phyloP scores from a whole-genome alignment of 2,113 vertebrate species.

The Gallinago media region DNA sequence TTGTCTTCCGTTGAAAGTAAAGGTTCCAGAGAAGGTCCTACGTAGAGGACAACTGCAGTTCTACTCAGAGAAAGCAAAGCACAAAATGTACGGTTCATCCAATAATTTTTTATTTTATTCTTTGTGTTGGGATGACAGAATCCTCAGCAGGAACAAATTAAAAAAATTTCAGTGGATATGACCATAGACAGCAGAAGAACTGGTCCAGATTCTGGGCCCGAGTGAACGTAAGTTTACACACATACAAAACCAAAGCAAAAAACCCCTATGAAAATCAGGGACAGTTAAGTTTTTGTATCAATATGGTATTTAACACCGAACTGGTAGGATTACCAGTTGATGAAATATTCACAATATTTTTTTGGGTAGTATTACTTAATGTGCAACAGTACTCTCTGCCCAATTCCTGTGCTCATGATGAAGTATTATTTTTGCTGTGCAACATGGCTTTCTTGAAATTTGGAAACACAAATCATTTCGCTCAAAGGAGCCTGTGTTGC shows the following conservation, averaged over 20 bases:
- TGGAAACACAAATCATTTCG: neutral
- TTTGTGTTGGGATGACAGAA: neutral
- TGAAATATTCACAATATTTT: neutral
- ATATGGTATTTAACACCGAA: neutral
- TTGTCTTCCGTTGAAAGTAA: neutral
- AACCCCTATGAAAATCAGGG: rapidly evolving
- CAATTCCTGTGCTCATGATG: neutral
- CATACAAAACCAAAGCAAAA: neutral
- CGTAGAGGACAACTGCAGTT: neutral
- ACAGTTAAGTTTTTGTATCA: neutral
- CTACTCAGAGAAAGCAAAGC: neutral
- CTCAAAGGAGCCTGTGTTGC: neutral
- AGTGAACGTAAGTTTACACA: neutral
- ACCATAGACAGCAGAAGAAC: neutral
- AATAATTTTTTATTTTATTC: neutral
- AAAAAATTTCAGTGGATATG: neutral
- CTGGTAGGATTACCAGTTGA: neutral
- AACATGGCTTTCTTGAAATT: neutral
- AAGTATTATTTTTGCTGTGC: neutral
- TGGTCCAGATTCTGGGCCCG: neutral
- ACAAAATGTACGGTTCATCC: neutral
- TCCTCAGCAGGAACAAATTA: neutral
- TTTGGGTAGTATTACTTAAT: neutral
- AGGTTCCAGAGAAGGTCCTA: neutral
- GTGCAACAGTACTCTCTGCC: neutral